Percentiles rank a stretch among this genome's conserved stretches.
Conservation (phyloP, 2,888 invertebrate species). For the Busseola fusca region DNA sequence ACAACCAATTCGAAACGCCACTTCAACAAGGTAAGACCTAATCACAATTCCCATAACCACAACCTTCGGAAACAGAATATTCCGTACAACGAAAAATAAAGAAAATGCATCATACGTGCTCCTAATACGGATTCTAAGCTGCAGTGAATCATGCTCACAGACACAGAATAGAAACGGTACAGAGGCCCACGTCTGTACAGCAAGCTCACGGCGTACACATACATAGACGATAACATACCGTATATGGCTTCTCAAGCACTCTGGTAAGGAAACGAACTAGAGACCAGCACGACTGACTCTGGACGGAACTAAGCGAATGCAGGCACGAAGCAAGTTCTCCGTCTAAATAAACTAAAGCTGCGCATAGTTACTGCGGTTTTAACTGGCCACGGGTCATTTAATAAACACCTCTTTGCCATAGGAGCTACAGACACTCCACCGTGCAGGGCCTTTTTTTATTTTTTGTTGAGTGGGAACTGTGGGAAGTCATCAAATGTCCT, state of each 20-base stretch:
- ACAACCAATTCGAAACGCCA: slow-evolving; percentile 30
- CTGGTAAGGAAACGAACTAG: too few relatives aligned
- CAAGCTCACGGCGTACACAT: background rate
- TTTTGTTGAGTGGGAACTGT: too few relatives aligned
- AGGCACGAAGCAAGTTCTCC: too few relatives aligned
- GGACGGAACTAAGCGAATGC: too few relatives aligned
- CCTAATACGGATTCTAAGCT: slow-evolving; percentile 58
- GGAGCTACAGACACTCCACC: too few relatives aligned
- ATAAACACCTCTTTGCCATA: too few relatives aligned
- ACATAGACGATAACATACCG: background rate
- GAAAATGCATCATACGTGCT: slow-evolving; percentile 61
- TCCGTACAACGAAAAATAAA: slow-evolving; percentile 57
- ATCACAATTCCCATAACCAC: slow-evolving; percentile 59
- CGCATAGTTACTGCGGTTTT: too few relatives aligned
- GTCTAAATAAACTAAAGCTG: too few relatives aligned
- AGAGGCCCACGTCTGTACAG: background rate
- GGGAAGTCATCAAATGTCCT: too few relatives aligned
- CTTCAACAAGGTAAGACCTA: slow-evolving; percentile 45
- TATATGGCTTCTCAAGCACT: background rate
- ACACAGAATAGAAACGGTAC: background rate
- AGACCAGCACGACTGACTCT: too few relatives aligned
- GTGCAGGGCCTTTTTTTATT: too few relatives aligned
- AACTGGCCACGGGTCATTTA: too few relatives aligned
- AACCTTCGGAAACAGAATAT: slow-evolving; percentile 51
- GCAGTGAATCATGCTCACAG: slow-evolving; percentile 48